These are phyloP conservation scores for Enteromius fasciolatus DNA, from an alignment of 2,797 vertebrate genomes.

Conservation along the genomic window DNA sequence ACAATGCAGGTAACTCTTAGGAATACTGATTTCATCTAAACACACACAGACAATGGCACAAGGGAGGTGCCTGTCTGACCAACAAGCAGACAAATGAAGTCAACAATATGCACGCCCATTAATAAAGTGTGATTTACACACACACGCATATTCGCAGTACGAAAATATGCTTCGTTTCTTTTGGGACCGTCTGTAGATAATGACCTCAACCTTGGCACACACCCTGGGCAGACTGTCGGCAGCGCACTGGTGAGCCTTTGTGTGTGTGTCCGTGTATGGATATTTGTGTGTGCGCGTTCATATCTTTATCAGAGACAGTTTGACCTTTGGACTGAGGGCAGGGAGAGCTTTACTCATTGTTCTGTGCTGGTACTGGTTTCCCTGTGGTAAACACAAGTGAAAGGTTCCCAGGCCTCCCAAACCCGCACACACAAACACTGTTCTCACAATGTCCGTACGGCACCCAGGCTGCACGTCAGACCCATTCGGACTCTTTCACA, in stretches of 20 bases:
- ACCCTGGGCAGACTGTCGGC: slow-evolving; percentile 72
- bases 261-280: slow-evolving; percentile 52
- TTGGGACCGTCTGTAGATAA: slow-evolving; percentile 75
- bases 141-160: slow-evolving; percentile 64
- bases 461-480: slow-evolving; percentile 70
- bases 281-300: slow-evolving; percentile 39
- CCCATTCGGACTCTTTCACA: slow-evolving; percentile 55
- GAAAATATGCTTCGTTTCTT: slow-evolving; percentile 74
- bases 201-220: slow-evolving; percentile 81
- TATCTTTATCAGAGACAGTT: slow-evolving; percentile 59
- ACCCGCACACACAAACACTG: slow-evolving; percentile 54
- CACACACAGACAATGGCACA: slow-evolving; percentile 50
- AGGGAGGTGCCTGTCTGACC: slow-evolving; percentile 24
- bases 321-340: slow-evolving; percentile 63
- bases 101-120: slow-evolving; percentile 37
- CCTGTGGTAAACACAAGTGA: slow-evolving; percentile 86
- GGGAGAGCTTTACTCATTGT: slow-evolving; percentile 86
- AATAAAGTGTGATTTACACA: slow-evolving; percentile 45
- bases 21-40: slow-evolving; percentile 42
- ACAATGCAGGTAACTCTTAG: slow-evolving; percentile 41
- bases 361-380: slow-evolving; percentile 85
- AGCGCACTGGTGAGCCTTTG: slow-evolving; percentile 57
- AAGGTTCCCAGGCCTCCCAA: slow-evolving; percentile 85
- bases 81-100: slow-evolving; percentile 57
- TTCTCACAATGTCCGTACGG: slow-evolving; percentile 80